A percentile compares a stretch with the other conserved stretches of the same genome.
Evolutionary conservation across 2,797 vertebrate species (phyloP).

Genomic region (Limnodromus scolopaceus): DNA sequence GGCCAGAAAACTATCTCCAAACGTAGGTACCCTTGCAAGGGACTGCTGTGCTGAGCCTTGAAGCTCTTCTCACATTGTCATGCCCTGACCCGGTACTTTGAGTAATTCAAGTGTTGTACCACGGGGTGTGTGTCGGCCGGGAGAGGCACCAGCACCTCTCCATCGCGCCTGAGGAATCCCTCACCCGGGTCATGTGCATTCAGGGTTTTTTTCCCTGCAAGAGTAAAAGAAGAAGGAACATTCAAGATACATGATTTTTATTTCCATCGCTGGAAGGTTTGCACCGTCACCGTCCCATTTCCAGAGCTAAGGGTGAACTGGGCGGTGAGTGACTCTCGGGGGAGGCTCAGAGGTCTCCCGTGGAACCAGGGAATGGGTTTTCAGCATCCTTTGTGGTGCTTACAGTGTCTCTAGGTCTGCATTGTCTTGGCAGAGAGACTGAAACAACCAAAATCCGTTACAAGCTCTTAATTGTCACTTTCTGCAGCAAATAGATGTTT

Average conservation of each 20-base stretch:
- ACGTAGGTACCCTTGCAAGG: neutral
- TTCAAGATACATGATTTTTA: fast-evolving
- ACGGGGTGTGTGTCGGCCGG: neutral
- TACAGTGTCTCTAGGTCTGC: neutral
- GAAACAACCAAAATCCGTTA: constrained; percentile 56
- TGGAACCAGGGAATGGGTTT: fast-evolving
- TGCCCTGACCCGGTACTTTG: neutral
- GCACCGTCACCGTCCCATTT: fast-evolving
- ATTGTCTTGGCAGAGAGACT: constrained; percentile 26
- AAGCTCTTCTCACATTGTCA: neutral
- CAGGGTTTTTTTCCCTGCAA: fast-evolving
- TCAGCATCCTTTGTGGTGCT: neutral
- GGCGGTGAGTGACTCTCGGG: fast-evolving
- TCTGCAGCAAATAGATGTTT: constrained; percentile 65
- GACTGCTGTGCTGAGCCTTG: neutral
- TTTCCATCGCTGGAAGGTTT: fast-evolving
- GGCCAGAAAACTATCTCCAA: neutral
- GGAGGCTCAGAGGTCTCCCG: neutral
- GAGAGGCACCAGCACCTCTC: neutral
- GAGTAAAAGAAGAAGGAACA: neutral
- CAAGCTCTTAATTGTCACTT: constrained; percentile 63
- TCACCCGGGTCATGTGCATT: fast-evolving
- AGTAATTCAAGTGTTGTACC: neutral
- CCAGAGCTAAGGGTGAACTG: fast-evolving
- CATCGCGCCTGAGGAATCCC: neutral